Evolutionary conservation across 2,888 invertebrate species (phyloP).

Genomic region (Drosophila hamatofila): DNA sequence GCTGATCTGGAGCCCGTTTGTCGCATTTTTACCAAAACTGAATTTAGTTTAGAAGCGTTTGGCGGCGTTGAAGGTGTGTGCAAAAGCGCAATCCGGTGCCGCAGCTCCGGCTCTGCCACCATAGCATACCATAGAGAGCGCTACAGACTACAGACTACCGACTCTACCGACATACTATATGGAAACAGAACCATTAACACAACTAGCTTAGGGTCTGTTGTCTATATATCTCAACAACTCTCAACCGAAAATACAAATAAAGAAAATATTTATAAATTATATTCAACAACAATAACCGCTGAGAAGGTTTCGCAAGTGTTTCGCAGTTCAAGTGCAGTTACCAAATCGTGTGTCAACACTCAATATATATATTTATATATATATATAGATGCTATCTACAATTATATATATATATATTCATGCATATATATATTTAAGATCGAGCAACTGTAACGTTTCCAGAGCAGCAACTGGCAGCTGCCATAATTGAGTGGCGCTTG

Average conservation of each 20-base stretch:
- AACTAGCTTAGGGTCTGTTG: conserved; percentile 35
- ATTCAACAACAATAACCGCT: conserved; percentile 12
- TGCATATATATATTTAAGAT: conserved; percentile 28
- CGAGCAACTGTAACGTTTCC: conserved; percentile 50
- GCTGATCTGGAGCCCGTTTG: conserved; percentile 83
- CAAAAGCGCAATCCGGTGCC: conserved; percentile 75
- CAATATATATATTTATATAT: conserved; percentile 1
- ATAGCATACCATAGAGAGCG: conserved; percentile 36
- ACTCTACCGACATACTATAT: conserved; percentile 26
- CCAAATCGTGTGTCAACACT: conserved; percentile 49
- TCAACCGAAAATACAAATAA: conserved; percentile 12
- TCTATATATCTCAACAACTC: conserved; percentile 45
- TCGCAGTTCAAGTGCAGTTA: conserved; percentile 62
- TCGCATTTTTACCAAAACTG: conserved; percentile 84
- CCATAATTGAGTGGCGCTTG: conserved; percentile 33
- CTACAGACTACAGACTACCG: conserved; percentile 9
- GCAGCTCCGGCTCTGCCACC: conserved; percentile 48
- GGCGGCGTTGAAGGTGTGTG: conserved; percentile 84
- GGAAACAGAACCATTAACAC: conserved; percentile 26
- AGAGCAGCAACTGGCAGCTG: conserved; percentile 25
- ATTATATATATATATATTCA: conserved; percentile 11
- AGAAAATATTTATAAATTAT: background rate
- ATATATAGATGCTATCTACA: conserved; percentile 8
- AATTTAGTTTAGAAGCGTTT: conserved; percentile 85
- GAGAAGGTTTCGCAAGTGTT: conserved; percentile 57